Evolutionary conservation across 2,888 invertebrate species (phyloP), one percentile per base, ranked within the genome.

Genomic region (Ectemnius cavifrons): DNA sequence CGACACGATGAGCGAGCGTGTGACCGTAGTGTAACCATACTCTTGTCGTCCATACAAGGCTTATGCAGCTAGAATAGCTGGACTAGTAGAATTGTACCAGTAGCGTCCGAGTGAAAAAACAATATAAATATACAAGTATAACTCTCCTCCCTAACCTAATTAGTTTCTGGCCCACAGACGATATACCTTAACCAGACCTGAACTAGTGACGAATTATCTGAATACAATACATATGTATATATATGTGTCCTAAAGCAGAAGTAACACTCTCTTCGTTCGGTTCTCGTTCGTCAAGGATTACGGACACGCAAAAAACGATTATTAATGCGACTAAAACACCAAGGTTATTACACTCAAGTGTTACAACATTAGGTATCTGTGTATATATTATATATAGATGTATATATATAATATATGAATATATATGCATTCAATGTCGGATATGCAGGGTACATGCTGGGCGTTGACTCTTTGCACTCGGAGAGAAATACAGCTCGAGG

Each of bases 391-490:
- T 28, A 71, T 64, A 71, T 62, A 46, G 66, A 59, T 67, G 59
- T 71, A 75, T 71, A 63, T 72, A 67, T 59, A 67, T 65, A 37
- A 73, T 71, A 63, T 73, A 67, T 62, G 65, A 63, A n/a, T 66
- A 78, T 71, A 81, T 80, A 85, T 87, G 86, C 89, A 88, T 87
- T 88, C 85, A 85, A 83, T 86, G 84, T 85, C 80, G 86, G 82
- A 84, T 78, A 88, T 87, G 86, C 86, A 86, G 86, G 87, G 81
- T 78, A 80, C 90, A 90, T 90, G 89, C 90, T 88, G 85, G 87
- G 79, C 84, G 78, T 83, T 88, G 84, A 88, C 82, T 83, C 81
- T 80, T 75, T 84, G 83, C 85, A 86, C 85, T 87, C 84, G 79
- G 85, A 87, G 86, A 84, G 80, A 89, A 89, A 89, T 88, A 90